These are phyloP conservation scores for Brenthis hecate DNA, from an alignment of 2,888 invertebrate species.

Conservation along the genomic window DNA sequence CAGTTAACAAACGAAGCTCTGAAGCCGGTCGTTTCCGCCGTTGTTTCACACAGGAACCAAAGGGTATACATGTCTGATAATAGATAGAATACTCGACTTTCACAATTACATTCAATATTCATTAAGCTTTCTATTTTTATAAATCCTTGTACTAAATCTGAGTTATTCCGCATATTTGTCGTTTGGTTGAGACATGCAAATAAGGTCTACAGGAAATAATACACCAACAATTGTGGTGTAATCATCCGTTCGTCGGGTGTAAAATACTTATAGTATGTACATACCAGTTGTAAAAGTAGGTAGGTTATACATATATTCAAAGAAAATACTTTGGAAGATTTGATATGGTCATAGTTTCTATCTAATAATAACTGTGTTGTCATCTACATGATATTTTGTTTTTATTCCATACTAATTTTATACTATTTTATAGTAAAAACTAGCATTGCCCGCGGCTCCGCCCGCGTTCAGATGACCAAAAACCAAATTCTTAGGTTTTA, in stretches of 20 bases:
- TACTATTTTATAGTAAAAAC: no score
- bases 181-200: constrained; percentile 21
- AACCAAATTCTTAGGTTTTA: no score
- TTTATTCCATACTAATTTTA: no score
- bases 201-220: not conserved
- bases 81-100: not conserved
- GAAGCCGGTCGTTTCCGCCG: constrained; percentile 65
- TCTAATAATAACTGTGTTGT: no score
- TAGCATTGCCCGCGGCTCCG: no score
- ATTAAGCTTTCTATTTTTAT: constrained; percentile 6
- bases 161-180: constrained; percentile 12
- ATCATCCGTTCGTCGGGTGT: not conserved
- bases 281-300: not conserved
- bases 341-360: no score
- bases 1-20: constrained; percentile 61
- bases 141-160: constrained; percentile 11
- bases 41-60: constrained; percentile 53
- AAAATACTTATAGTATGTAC: not conserved
- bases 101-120: not conserved
- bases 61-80: constrained; percentile 10
- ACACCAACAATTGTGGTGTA: not conserved
- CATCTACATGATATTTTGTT: no score
- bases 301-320: not conserved
- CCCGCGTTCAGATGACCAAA: no score
- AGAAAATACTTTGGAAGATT: not conserved